phyloP scores from a whole-genome alignment of 30 jellyfish, hydroid and myxozoan genomes.

The Cassiopea xamachana region DNA sequence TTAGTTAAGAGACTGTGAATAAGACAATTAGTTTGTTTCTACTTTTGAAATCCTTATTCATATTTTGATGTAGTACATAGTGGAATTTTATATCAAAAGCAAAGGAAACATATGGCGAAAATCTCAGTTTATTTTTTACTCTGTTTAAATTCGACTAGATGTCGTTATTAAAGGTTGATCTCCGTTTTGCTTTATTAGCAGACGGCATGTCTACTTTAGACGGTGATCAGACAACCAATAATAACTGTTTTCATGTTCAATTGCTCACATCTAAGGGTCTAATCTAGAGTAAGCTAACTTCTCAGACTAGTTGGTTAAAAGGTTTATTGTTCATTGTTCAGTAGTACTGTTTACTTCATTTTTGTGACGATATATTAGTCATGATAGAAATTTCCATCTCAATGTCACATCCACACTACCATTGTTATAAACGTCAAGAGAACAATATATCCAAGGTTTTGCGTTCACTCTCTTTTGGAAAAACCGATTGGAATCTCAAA shows the following conservation, averaged over 20 bases:
- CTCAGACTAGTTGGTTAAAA: no score
- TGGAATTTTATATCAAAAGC: not conserved
- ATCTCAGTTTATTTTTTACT: not conserved
- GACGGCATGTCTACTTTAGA: not conserved
- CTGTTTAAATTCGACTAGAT: not conserved
- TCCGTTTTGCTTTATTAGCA: not conserved
- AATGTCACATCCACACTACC: no score
- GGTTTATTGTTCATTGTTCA: no score
- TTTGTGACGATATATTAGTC: no score
- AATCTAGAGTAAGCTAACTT: no score
- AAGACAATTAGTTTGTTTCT: not conserved
- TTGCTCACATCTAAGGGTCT: no score
- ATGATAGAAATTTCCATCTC: no score
- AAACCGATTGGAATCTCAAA: no score
- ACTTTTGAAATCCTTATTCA: not conserved
- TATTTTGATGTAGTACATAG: not conserved
- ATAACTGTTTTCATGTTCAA: not conserved
- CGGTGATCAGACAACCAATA: not conserved
- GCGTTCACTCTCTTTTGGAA: no score
- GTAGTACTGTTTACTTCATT: no score
- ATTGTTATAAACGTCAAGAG: no score
- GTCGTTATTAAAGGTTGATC: not conserved
- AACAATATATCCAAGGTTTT: no score
- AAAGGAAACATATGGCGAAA: not conserved
- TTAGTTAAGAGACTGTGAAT: not conserved